Conservation (phyloP, 2,113 vertebrate genomes). For the Eubucco bourcierii region DNA sequence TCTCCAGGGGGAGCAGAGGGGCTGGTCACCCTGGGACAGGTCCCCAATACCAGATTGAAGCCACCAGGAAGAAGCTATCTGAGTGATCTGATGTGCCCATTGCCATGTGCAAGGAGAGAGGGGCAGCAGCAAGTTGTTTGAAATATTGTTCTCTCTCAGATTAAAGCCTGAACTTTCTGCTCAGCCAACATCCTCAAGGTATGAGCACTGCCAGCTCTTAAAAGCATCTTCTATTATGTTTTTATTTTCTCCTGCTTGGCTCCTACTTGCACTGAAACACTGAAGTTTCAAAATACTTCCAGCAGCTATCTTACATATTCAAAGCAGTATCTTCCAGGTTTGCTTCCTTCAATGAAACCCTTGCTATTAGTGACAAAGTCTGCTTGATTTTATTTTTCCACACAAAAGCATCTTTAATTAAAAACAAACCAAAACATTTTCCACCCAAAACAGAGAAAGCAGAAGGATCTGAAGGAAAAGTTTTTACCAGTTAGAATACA, state of each 20-base stretch:
- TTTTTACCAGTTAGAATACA: neutral
- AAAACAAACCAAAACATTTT: neutral
- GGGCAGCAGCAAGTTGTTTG: neutral
- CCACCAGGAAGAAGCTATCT: neutral
- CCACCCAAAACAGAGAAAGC: neutral
- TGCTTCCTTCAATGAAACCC: neutral
- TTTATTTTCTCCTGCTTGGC: neutral
- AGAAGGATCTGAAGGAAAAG: neutral
- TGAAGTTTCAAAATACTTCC: neutral
- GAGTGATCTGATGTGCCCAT: neutral
- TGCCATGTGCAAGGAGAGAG: fast-evolving
- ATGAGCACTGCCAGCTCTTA: neutral
- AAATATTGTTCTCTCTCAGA: neutral
- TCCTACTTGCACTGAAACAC: neutral
- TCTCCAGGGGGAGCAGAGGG: neutral
- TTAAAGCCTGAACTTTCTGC: neutral
- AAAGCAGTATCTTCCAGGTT: neutral
- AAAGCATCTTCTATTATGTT: neutral
- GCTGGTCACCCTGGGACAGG: fast-evolving
- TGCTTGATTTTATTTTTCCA: neutral
- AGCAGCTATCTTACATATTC: neutral
- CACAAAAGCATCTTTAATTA: neutral
- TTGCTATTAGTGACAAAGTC: neutral
- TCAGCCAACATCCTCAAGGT: neutral
- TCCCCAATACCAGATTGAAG: neutral